These are phyloP conservation scores for Colostygia pectinataria DNA, from an alignment of 2,888 invertebrate genomes.

Conservation along the genomic window DNA sequence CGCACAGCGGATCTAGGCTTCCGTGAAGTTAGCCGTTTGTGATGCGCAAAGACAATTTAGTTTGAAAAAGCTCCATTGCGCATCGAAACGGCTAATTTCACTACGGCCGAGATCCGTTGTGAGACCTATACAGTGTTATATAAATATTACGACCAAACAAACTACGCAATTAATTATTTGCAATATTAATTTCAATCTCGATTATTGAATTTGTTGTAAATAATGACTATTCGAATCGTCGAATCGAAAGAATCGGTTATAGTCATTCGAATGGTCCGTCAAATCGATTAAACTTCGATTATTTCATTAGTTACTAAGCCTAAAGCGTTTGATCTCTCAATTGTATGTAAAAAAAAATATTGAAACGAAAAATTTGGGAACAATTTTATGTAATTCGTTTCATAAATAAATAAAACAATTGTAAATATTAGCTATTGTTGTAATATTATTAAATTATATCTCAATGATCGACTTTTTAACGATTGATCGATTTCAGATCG, in stretches of 20 bases:
- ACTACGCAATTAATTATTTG: not conserved
- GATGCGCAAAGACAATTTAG: too few species aligned
- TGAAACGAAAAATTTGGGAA: conserved; percentile 32
- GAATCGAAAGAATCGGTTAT: not conserved
- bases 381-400: conserved; percentile 35
- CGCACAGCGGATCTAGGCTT: too few species aligned
- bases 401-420: conserved; percentile 10
- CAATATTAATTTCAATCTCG: not conserved
- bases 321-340: conserved; percentile 30
- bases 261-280: not conserved
- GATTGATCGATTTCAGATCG: too few species aligned
- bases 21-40: too few species aligned
- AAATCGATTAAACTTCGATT: conserved; percentile 7
- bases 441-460: conserved; percentile 21
- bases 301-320: not conserved
- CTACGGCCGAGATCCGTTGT: too few species aligned
- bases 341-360: conserved; percentile 25
- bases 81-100: too few species aligned
- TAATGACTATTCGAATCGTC: not conserved
- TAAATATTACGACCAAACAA: conserved; percentile 9
- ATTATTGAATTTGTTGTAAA: not conserved
- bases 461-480: not conserved
- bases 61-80: too few species aligned
- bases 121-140: not conserved
- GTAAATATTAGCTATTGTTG: conserved; percentile 30